Evolutionary conservation across 2,888 invertebrate genomes (phyloP), one percentile per base, ranked within the genome.

Genomic region (Melipona bicolor): DNA sequence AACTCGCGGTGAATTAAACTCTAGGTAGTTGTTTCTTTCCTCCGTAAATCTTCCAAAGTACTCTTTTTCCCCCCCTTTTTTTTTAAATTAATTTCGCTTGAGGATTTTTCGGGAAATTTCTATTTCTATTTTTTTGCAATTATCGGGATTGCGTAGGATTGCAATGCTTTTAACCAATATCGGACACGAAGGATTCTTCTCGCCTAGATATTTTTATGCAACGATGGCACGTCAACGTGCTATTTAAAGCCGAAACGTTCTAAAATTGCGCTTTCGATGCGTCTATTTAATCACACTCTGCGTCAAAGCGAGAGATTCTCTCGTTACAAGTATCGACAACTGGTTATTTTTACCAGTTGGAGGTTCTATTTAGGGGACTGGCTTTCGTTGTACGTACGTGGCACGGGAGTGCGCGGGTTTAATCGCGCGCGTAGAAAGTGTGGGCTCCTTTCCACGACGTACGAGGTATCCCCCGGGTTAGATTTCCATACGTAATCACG

Each of bases 401-500:
- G 56, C 68, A 81, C 69, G 72, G 59, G 9, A 43, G 43, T 43
- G 54, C 32, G 36, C 56, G 36, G 4, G 74, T 52, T 62, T 17
- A 56, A 64, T 65, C 75, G 61, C 72, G 65, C 65, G 72, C 72
- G 68, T 84, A 88, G 90, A 90, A 89, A 87, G 91, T 90, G 91
- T 92, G 86, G 89, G 91, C 81, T 87, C 82, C 85, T 88, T 88
- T 88, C 86, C 81, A 85, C 88, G 89, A 91, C 85, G 91, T 87
- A 52, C 88, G 86, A 81, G 89, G 79, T 90, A 87, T 92, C 92
- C 92, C 92, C 91, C 87, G 82, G 91, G 86, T 91, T 84, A 84
- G 90, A 92, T 92, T 92, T 92, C 92, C 92, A 91, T 92, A 89
- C 85, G 89, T 91, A 92, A 93, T 93, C 90, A 90, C 88, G 89